Evolutionary conservation across 2,113 vertebrate genomes (phyloP).

Genomic region (Thermophis baileyi): DNA sequence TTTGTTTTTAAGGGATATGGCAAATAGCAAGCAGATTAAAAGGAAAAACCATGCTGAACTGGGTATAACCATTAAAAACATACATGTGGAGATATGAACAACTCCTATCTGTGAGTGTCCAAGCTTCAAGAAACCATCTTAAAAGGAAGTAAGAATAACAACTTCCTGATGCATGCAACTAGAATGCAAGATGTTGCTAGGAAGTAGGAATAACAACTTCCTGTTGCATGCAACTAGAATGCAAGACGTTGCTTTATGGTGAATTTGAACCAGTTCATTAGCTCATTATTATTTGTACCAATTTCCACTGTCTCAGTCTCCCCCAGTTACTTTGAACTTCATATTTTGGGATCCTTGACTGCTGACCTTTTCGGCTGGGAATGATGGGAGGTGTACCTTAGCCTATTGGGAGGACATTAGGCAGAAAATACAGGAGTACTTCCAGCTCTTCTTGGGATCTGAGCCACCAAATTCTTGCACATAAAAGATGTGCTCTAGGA

Average conservation of each 20-base stretch:
- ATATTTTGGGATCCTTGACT: not conserved
- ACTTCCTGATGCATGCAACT: not conserved
- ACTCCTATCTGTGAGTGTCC: not conserved
- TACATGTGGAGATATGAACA: not conserved
- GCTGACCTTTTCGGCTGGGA: not conserved
- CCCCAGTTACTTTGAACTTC: not conserved
- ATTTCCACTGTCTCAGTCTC: not conserved
- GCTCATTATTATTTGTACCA: too few relatives aligned
- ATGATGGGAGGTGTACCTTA: not conserved
- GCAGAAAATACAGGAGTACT: not conserved
- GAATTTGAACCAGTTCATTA: not conserved
- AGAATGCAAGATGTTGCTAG: not conserved
- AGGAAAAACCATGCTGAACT: not conserved
- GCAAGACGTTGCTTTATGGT: not conserved
- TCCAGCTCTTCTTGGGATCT: not conserved
- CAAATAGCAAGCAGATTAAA: not conserved
- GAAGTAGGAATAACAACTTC: not conserved
- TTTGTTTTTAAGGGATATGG: too few relatives aligned
- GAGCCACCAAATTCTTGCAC: not conserved
- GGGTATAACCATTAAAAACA: not conserved
- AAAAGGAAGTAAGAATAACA: not conserved
- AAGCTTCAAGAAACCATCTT: not conserved
- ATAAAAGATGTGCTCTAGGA: not conserved
- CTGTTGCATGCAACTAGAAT: not conserved
- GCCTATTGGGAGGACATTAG: not conserved